These are phyloP conservation scores for Paguma larvata DNA, from an alignment of 2,797 vertebrate genomes.

Conservation along the genomic window DNA sequence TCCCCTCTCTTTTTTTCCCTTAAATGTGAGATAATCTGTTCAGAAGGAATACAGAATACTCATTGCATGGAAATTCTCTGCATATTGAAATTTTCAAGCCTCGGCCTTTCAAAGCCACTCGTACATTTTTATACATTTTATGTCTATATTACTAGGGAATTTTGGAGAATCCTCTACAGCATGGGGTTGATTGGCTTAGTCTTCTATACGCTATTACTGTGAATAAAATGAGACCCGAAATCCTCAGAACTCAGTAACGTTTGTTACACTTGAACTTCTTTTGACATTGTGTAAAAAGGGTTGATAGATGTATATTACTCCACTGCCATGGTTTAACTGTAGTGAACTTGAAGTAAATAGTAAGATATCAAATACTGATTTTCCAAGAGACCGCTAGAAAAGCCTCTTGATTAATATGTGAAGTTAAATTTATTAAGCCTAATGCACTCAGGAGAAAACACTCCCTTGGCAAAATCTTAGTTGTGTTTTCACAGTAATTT, in stretches of 20 bases:
- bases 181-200: neutral
- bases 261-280: neutral
- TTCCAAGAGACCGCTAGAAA: neutral
- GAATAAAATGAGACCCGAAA: slow-evolving; percentile 36
- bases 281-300: slow-evolving; percentile 2
- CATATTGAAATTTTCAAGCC: slow-evolving; percentile 1
- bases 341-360: neutral
- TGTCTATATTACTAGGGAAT: neutral
- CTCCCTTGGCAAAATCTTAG: neutral
- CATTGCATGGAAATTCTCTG: neutral
- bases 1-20: neutral
- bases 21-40: neutral
- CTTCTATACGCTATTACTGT: neutral
- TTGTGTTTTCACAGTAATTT: neutral
- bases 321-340: neutral
- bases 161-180: neutral
- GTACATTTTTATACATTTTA: neutral
- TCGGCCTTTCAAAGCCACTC: neutral
- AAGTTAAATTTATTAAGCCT: neutral
- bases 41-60: neutral
- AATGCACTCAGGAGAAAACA: neutral
- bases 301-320: neutral
- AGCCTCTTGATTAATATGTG: neutral
- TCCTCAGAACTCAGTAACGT: neutral
- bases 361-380: neutral